These are phyloP conservation scores for Gryllus bimaculatus DNA, from an alignment of 1,140 invertebrate species.

Conservation along the genomic window DNA sequence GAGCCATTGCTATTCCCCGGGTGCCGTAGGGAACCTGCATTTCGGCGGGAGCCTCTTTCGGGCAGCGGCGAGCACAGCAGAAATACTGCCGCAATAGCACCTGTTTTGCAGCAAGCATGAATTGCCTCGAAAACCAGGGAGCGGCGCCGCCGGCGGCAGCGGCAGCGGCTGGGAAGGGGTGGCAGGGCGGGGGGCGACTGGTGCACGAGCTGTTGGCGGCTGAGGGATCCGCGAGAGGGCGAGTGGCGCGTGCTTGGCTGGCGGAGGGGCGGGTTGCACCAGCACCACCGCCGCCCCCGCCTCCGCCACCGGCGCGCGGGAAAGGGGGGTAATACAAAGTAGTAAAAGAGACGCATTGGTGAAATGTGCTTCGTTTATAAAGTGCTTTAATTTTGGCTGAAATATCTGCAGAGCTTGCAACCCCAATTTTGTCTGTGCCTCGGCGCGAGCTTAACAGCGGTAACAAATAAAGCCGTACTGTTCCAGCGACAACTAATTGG, in stretches of 20 bases:
- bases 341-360: conserved; percentile 14
- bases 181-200: not conserved
- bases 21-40: too few relatives aligned
- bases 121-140: not conserved
- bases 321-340: conserved; percentile 8
- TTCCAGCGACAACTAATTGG: conserved; percentile 1
- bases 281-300: too few relatives aligned
- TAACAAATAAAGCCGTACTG: not conserved
- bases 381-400: conserved; percentile 10
- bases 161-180: too few relatives aligned
- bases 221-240: not conserved
- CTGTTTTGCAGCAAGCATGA: not conserved
- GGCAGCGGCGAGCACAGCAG: not conserved
- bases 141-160: too few relatives aligned
- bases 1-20: too few relatives aligned
- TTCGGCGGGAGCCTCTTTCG: too few relatives aligned
- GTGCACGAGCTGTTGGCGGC: not conserved
- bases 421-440: not conserved
- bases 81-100: not conserved
- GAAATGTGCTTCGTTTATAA: conserved; percentile 12
- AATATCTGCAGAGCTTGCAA: not conserved
- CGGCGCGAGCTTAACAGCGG: not conserved
- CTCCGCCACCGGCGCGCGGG: not conserved
- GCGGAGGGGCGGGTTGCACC: not conserved
- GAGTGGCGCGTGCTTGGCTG: too few relatives aligned